These are phyloP conservation scores for Tautogolabrus adspersus DNA, from an alignment of 2,113 vertebrate genomes.

Conservation along the genomic window DNA sequence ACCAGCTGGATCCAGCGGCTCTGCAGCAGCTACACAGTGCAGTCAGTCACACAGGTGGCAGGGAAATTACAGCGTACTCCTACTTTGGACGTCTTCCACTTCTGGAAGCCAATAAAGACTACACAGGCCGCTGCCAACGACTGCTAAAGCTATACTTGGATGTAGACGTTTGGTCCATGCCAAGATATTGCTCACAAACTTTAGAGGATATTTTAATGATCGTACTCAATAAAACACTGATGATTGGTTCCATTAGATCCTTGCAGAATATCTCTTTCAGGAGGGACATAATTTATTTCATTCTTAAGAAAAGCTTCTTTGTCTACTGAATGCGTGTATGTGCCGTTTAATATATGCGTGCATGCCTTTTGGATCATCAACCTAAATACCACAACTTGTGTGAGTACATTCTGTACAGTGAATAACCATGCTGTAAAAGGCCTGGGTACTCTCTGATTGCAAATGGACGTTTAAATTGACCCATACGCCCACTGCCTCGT, in stretches of 20 bases:
- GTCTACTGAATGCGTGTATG: slow-evolving; percentile 27
- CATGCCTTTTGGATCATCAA: slow-evolving; percentile 24
- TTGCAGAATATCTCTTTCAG: slow-evolving; percentile 18
- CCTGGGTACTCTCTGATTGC: neutral
- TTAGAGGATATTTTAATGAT: slow-evolving; percentile 68
- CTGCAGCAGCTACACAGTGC: slow-evolving; percentile 29
- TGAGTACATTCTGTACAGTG: neutral
- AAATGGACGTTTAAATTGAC: too few species aligned
- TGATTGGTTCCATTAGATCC: slow-evolving; percentile 46
- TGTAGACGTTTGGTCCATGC: slow-evolving; percentile 41
- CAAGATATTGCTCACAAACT: slow-evolving; percentile 65
- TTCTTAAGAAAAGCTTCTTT: slow-evolving; percentile 50
- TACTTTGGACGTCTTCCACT: slow-evolving; percentile 72
- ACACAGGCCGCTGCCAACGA: slow-evolving; percentile 55
- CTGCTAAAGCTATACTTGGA: slow-evolving; percentile 78
- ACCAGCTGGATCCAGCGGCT: slow-evolving; percentile 58
- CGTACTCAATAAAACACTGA: slow-evolving; percentile 58
- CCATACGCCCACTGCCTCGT: slow-evolving; percentile 21
- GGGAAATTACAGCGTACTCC: slow-evolving; percentile 74
- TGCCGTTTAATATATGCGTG: too few species aligned
- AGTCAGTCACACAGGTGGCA: slow-evolving; percentile 76
- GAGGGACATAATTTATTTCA: slow-evolving; percentile 21
- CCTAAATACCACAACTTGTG: slow-evolving; percentile 1
- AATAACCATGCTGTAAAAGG: neutral
- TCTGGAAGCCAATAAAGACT: slow-evolving; percentile 73